Evolutionary conservation across 2,113 vertebrate genomes (phyloP), one percentile per base, ranked within the genome.

Genomic region (Miniopterus natalensis): DNA sequence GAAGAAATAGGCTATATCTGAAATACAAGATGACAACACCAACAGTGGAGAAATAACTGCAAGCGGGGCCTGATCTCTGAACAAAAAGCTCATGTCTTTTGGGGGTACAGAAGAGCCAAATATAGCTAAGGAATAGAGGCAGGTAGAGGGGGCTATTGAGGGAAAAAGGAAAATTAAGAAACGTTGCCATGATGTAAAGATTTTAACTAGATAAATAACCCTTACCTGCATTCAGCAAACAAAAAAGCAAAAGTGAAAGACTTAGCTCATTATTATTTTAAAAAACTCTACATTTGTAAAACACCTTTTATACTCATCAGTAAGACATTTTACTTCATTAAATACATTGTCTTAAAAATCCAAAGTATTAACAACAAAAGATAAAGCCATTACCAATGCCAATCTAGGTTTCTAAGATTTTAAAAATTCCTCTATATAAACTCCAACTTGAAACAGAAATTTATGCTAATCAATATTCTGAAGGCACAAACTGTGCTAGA

Each of bases 351-450:
- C 36, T 87, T 93, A 93, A 63, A 95, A 89, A 83, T 45, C 42
- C 40, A 71, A 95, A 83, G 40, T 40, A 59, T 68, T 59, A 86
- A 84, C 42, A 70, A 88, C 57, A 87, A 70, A 88, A 80, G 29
- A 51, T 17, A 87, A 91, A 80, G 53, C 20, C 25, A 70, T 70
- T 70, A 40, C 23, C 40, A 71, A 94, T n/a, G 12, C 14, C 68
- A 70, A 73, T 65, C 51, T 63, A 57, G 87, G 86, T 36, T 84
- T 51, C 66, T 53, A 61, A 40, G 8, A 18, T 31, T 36, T 29
- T 70, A 1, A 92, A 94, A 96, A 65, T 84, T 89, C 55, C 21
- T 94, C 55, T 80, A 92, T 1, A 47, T 80, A 63, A 86, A 96
- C 71, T 90, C 21, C 59, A 92, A 59, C 31, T 18, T 86, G 36